phyloP scores from a whole-genome alignment of 2,888 invertebrate genomes.

The Gymnoscelis rufifasciata region DNA sequence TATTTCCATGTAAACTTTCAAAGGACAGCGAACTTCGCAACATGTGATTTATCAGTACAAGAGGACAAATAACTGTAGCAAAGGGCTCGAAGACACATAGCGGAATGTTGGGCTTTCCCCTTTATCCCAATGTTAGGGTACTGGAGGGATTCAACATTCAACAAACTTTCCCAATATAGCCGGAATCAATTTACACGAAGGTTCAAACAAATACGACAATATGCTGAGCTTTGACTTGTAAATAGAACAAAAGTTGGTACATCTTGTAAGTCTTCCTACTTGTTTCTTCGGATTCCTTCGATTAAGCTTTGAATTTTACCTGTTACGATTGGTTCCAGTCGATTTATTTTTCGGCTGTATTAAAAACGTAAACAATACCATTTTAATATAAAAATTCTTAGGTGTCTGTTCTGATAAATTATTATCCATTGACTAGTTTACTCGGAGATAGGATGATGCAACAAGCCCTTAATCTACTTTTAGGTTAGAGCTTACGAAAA shows the following conservation, averaged over 20 bases:
- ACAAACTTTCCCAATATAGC: constrained; percentile 61
- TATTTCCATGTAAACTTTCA: constrained; percentile 17
- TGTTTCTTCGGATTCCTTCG: too few species aligned
- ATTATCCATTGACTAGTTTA: too few species aligned
- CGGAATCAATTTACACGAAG: constrained; percentile 56
- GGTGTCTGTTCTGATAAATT: too few species aligned
- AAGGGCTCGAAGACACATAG: constrained; percentile 32
- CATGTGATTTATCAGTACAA: constrained; percentile 39
- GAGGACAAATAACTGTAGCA: constrained; percentile 43
- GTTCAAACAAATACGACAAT: constrained; percentile 39
- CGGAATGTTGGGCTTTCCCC: constrained; percentile 44
- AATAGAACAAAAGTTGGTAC: constrained; percentile 53
- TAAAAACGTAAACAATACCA: too few species aligned
- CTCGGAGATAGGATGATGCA: too few species aligned
- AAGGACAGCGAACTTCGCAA: constrained; percentile 21
- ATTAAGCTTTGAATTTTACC: too few species aligned
- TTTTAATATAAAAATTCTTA: too few species aligned
- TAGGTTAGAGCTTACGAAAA: too few species aligned
- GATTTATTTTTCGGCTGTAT: too few species aligned
- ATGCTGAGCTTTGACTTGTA: constrained; percentile 24
- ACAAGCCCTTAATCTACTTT: too few species aligned
- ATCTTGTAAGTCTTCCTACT: constrained; percentile 37
- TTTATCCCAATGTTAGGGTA: constrained; percentile 34
- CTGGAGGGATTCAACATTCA: constrained; percentile 36
- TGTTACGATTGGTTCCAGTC: too few species aligned